phyloP scores from a whole-genome alignment of 2,888 invertebrate species.

The Syritta pipiens region DNA sequence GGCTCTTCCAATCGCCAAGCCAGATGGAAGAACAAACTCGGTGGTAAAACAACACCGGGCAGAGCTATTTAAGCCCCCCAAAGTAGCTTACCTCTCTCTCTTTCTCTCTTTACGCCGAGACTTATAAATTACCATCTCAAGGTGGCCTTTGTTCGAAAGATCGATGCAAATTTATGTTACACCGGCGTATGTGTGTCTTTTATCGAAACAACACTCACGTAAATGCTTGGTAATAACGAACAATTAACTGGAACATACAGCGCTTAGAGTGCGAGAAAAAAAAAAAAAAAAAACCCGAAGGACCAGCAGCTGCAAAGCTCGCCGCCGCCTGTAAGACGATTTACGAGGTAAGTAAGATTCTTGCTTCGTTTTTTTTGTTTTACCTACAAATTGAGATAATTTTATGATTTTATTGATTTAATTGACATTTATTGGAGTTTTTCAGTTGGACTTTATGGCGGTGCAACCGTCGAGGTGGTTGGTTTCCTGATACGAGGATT shows the following conservation, averaged over 20 bases:
- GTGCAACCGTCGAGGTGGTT: not conserved
- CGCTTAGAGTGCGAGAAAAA: constrained; percentile 34
- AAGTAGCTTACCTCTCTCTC: constrained; percentile 32
- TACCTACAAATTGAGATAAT: constrained; percentile 62
- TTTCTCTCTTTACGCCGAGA: not conserved
- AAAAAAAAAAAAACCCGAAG: not conserved
- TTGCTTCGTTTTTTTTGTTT: constrained; percentile 14
- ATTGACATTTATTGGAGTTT: constrained; percentile 55
- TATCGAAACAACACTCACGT: constrained; percentile 32
- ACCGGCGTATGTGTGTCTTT: constrained; percentile 20
- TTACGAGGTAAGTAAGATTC: constrained; percentile 40
- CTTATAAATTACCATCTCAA: constrained; percentile 48
- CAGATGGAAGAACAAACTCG: no score
- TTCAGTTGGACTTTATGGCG: constrained; percentile 10
- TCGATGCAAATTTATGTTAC: constrained; percentile 62
- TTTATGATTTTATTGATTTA: constrained; percentile 66
- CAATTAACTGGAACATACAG: constrained; percentile 66
- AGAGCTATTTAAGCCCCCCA: constrained; percentile 31
- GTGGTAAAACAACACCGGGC: no score
- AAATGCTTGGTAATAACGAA: constrained; percentile 55
- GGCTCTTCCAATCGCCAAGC: not conserved
- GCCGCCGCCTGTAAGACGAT: constrained; percentile 35
- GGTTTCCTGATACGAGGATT: constrained; percentile 66
- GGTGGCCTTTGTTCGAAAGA: constrained; percentile 63
- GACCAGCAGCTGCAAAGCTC: constrained; percentile 36